Base-by-base conservation (phyloP, 2,797 vertebrate species). In the Leptodactylus fallax region DNA sequence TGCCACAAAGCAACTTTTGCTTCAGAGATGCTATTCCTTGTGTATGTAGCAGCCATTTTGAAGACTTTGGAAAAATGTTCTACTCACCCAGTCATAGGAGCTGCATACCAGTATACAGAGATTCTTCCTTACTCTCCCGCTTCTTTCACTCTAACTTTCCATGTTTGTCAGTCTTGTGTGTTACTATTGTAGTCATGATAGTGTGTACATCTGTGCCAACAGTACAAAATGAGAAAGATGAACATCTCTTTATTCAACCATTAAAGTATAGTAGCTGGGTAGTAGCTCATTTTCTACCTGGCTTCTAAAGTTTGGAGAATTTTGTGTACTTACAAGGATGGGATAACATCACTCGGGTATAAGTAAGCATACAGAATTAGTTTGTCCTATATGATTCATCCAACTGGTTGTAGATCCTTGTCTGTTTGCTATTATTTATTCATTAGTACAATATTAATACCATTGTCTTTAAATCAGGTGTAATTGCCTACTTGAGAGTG, bases 401-500 rank as follows among this genome's bases (percentile, higher is more conserved):
- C 7, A n/a, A 7, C 7, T 14, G 21, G 53, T 27, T 74, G 27
- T 58, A 84, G 25, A 21, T 79, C 78, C 61, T 49, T 72, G 36
- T 61, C 53, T 45, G 3, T 45, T 45, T 58, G 49, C 69, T 49
- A 56, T 60, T 74, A 58, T 72, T 58, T 58, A 60, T 76, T 76
- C 53, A 74, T 84, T 58, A 72, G 14, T 58, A 60, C 27, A 27
- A 74, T 60, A 85, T 9, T 58, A 56, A 56, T 83, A 55, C 14
- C 36, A 23, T 61, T 61, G 21, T 63, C 45, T 85, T 16, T 63
- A 77, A 63, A 63, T 23, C 45, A 61, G n/a, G 71, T 85, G 45
- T 85, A 61, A 85, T 85, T 63, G 71, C 49, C 55, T 51, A 51
- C 56, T 85, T 51, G 58, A 85, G 45, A 51, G 83, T 12, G n/a